Base-by-base conservation (phyloP, 2,113 vertebrate genomes). In the Meleagris gallopavo region DNA sequence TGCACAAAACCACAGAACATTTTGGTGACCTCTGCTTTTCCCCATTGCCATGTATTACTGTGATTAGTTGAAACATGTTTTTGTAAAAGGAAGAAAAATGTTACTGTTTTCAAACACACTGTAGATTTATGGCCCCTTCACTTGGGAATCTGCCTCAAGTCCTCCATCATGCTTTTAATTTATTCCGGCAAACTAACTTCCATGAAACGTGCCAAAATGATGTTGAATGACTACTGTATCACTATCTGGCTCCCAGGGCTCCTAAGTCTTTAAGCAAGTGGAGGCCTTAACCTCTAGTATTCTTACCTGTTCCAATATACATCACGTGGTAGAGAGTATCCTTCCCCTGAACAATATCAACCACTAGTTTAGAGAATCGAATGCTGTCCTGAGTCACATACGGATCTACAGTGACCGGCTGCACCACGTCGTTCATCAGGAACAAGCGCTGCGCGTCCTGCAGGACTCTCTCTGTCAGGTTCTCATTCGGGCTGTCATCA, bases 351-450 rank as follows among this genome's bases (percentile, higher is more conserved):
- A 99, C 99, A 9, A 99, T 99, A 95, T 99, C 99, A 92, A 99
- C 99, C 5, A 99, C 99, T 50, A 99, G 97, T 81, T 98, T 99
- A 82, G 99, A 99, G 96, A 99, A 99, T 29, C 99, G 98, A 54
- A 99, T 98, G 61, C 98, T 99, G 95, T 99, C 99, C 97, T 99
- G 99, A 89, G 98, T 99, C 94, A 99, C 98, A 1, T 99, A 98
- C 0, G 99, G 99, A 88, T 99, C 99, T 0, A 99, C 98, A 0
- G 98, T 99, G 93, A 99, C 98, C 0, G 99, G 99, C 97, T 99
- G 99, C 84, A 99, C 99, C 32, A 99, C 99, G 11, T 99, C 99
- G 1, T 99, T 99, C 99, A 99, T 99, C 83, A 99, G 98, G 97
- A 99, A 99, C 81, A 99, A 97, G 62, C 99, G 98, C 97, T 99